These are phyloP conservation scores for Nestor notabilis DNA, from an alignment of 2,113 vertebrate genomes.

Conservation along the genomic window DNA sequence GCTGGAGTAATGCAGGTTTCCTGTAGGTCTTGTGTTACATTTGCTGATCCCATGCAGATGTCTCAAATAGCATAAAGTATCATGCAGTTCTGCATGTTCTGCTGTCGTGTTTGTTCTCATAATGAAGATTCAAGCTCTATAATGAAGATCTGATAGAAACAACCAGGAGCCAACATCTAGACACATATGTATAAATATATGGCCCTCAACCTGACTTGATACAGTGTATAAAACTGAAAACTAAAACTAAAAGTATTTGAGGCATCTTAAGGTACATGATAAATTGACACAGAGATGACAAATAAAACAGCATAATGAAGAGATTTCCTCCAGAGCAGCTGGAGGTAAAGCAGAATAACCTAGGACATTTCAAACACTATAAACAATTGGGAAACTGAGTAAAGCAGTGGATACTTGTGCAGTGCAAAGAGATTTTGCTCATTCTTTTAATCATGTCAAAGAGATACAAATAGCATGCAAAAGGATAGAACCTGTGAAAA, in stretches of 20 bases:
- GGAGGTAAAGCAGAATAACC: neutral
- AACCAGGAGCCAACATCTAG: neutral
- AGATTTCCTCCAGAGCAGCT: neutral
- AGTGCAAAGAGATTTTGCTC: neutral
- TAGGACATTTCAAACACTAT: neutral
- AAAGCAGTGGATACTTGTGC: neutral
- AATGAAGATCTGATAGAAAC: neutral
- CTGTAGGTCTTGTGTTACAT: neutral
- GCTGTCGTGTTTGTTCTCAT: neutral
- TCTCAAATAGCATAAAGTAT: accelerated
- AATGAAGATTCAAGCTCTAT: neutral
- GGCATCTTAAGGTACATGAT: neutral
- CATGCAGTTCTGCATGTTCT: neutral
- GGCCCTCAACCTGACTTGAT: neutral
- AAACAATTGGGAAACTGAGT: neutral
- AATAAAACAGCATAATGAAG: neutral
- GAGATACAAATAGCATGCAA: neutral
- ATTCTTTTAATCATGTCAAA: neutral
- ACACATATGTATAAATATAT: no score
- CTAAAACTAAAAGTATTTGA: neutral
- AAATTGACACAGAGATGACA: neutral
- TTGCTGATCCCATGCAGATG: neutral
- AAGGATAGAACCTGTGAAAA: neutral
- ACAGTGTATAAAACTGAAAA: neutral
- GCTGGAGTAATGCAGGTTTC: neutral